Percentiles rank a stretch among this genome's conserved stretches.
phyloP scores from a whole-genome alignment of 2,113 vertebrate genomes.

The Ailuropoda melanoleuca region DNA sequence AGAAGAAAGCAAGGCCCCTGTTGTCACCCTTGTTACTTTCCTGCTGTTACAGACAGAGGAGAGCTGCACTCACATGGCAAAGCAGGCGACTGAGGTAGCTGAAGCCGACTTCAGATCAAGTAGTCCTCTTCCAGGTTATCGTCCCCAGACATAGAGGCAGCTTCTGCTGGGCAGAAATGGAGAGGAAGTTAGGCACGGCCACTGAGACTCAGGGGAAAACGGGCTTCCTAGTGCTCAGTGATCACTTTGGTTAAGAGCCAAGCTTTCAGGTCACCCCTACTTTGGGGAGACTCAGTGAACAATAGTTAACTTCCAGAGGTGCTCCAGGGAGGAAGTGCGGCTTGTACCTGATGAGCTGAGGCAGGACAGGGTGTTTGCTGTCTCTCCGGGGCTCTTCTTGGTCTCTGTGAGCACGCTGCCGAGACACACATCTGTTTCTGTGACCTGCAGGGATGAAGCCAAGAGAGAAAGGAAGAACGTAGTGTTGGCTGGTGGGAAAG shows the following conservation, averaged over 20 bases:
- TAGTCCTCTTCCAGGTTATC: conserved; percentile 55
- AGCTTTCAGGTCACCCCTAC: not conserved
- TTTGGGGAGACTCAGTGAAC: not conserved
- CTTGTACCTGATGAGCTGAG: conserved; percentile 87
- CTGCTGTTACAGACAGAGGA: not conserved
- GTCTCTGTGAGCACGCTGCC: conserved; percentile 68
- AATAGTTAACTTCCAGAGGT: not conserved
- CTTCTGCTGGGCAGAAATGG: conserved; percentile 51
- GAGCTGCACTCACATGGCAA: conserved; percentile 49
- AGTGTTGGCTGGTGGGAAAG: not conserved
- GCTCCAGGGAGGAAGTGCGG: not conserved
- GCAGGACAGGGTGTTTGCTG: conserved; percentile 84
- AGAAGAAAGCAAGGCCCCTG: not conserved
- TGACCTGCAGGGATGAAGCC: conserved; percentile 69
- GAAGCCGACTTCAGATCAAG: conserved; percentile 49
- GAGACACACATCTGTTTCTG: conserved; percentile 81
- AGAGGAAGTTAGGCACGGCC: not conserved
- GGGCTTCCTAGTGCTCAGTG: not conserved
- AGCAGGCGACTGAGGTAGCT: conserved; percentile 2
- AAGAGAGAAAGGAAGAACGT: not conserved
- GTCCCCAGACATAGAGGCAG: conserved; percentile 65
- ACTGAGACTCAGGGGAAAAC: not conserved
- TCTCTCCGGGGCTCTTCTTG: conserved; percentile 41
- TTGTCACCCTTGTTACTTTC: not conserved
- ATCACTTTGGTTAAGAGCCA: not conserved